Evolutionary conservation across 2,113 vertebrate genomes (phyloP).

Genomic region (Sceloporus tristichus): DNA sequence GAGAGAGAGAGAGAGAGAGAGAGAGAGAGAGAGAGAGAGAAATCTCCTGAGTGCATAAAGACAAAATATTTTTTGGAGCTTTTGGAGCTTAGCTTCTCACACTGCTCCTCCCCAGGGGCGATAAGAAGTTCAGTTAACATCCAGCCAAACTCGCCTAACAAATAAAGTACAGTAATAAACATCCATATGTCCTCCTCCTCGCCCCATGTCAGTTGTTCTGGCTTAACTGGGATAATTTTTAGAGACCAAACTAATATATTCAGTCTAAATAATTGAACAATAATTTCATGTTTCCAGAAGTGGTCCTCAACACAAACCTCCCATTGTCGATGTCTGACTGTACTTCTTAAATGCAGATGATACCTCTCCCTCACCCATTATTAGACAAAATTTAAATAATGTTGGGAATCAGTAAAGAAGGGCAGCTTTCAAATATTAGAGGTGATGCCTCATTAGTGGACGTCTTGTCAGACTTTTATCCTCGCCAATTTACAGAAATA

Average conservation of each 20-base stretch:
- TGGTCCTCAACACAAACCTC: background rate
- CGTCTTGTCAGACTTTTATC: slow-evolving; percentile 31
- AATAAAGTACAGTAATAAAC: background rate
- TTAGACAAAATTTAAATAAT: slow-evolving; percentile 54
- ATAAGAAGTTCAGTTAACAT: slow-evolving; percentile 25
- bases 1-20: no score
- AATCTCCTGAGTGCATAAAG: no score
- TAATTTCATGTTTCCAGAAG: slow-evolving; percentile 34
- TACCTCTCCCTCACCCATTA: slow-evolving; percentile 35
- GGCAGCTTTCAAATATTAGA: slow-evolving; percentile 43
- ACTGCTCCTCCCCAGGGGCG: slow-evolving; percentile 17
- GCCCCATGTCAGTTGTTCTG: slow-evolving; percentile 47
- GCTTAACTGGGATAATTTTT: slow-evolving; percentile 59
- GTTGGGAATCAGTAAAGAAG: slow-evolving; percentile 36
- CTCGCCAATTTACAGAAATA: slow-evolving; percentile 47
- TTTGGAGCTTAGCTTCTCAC: no score
- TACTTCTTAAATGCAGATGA: slow-evolving; percentile 42
- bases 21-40: no score
- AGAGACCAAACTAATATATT: slow-evolving; percentile 23
- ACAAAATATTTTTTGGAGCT: no score
- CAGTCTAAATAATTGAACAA: background rate
- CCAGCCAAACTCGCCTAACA: slow-evolving; percentile 4
- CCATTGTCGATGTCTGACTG: slow-evolving; percentile 30
- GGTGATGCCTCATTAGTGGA: slow-evolving; percentile 51
- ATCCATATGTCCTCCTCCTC: slow-evolving; percentile 43